A percentile compares a stretch with the other conserved stretches of the same genome.
Conservation (phyloP, 2,888 invertebrate genomes). For the Flexamia atlantica region DNA sequence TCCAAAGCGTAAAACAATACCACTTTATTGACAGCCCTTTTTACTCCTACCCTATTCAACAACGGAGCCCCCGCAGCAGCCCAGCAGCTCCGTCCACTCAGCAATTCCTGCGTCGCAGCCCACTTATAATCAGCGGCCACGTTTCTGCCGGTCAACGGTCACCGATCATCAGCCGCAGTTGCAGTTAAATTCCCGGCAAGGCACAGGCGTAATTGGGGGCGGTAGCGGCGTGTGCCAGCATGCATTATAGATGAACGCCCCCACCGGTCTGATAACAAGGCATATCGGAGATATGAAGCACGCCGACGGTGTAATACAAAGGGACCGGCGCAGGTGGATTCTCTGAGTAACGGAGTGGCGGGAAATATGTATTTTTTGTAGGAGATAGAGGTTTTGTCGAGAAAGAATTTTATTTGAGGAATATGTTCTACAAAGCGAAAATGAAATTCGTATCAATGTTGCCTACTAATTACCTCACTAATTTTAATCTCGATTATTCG, state of each 20-base stretch:
- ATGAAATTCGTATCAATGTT: no score
- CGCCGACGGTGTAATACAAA: conserved; percentile 47
- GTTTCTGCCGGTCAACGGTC: not conserved
- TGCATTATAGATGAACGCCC: conserved; percentile 40
- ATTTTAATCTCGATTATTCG: no score
- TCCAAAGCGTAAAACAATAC: no score
- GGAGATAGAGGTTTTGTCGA: no score
- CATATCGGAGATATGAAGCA: conserved; percentile 5
- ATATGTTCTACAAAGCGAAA: no score
- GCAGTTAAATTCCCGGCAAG: conserved; percentile 39
- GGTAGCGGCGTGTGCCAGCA: conserved; percentile 45
- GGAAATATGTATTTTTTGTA: no score
- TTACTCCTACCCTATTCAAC: no score
- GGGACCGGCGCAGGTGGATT: conserved; percentile 17
- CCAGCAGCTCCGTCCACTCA: not conserved
- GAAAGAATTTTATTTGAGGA: no score
- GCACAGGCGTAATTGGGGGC: conserved; percentile 33
- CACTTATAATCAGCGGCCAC: conserved; percentile 12
- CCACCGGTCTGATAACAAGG: not conserved
- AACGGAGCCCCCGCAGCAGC: no score
- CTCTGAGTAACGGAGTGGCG: no score
- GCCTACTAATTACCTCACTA: no score
- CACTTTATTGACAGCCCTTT: no score
- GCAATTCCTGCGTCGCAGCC: not conserved
- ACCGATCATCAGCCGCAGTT: not conserved